These are phyloP conservation scores for Gorsachius goisagi DNA, from an alignment of 2,113 vertebrate species.

Conservation along the genomic window DNA sequence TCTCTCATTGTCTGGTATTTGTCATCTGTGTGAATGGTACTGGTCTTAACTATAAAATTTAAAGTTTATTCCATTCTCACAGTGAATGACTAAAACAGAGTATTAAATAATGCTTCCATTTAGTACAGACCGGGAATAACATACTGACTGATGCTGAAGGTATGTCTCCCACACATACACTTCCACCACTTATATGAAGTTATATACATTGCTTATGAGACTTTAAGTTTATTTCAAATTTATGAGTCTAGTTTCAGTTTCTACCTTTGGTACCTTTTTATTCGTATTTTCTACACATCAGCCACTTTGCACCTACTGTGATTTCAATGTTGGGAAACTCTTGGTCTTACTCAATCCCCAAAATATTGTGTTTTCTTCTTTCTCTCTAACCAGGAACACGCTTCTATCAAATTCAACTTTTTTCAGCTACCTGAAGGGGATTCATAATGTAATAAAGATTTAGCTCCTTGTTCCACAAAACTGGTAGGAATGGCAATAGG, in stretches of 20 bases:
- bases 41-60: background rate
- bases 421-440: background rate
- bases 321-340: background rate
- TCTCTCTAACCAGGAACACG: background rate
- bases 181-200: background rate
- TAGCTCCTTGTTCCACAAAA: background rate
- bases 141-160: background rate
- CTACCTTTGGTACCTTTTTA: background rate
- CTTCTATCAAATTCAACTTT: background rate
- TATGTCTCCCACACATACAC: background rate
- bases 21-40: background rate
- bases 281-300: background rate
- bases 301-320: background rate
- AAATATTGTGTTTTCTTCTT: background rate
- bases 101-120: background rate
- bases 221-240: background rate
- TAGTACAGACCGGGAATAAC: background rate
- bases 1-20: background rate
- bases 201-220: background rate
- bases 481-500: background rate
- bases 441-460: background rate
- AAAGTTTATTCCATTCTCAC: background rate
- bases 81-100: background rate
- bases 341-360: background rate
- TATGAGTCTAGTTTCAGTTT: background rate